Evolutionary conservation across 2,113 vertebrate genomes (phyloP).

Genomic region (Takifugu bimaculatus): DNA sequence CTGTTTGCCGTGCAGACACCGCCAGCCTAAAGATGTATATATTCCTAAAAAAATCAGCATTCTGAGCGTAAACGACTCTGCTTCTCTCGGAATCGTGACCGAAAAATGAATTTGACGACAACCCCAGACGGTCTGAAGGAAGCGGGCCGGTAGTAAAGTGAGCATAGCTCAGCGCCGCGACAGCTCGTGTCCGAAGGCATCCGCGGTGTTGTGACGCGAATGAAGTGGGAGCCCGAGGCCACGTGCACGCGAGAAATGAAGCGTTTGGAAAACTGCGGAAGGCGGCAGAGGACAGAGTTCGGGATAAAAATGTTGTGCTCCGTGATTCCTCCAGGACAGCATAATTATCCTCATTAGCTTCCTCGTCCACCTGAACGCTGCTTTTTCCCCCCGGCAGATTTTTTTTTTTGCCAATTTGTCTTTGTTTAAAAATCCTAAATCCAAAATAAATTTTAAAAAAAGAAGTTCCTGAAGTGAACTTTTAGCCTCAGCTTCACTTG

Average conservation of each 20-base stretch:
- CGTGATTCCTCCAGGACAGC: too few relatives aligned
- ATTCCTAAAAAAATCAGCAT: slow-evolving; percentile 4
- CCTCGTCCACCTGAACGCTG: too few relatives aligned
- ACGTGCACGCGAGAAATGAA: slow-evolving; percentile 32
- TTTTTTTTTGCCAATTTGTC: too few relatives aligned
- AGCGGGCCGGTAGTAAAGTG: slow-evolving; percentile 20
- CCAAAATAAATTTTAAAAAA: too few relatives aligned
- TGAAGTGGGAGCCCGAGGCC: slow-evolving; percentile 46
- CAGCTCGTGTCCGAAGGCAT: slow-evolving; percentile 46
- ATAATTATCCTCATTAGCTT: too few relatives aligned
- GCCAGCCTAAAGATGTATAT: background rate
- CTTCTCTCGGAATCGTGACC: slow-evolving; percentile 36
- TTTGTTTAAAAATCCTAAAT: too few relatives aligned
- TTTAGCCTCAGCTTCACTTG: too few relatives aligned
- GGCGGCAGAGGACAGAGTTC: too few relatives aligned
- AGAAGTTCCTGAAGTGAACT: too few relatives aligned
- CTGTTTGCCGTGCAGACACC: slow-evolving; percentile 16
- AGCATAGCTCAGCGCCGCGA: slow-evolving; percentile 25
- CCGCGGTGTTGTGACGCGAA: slow-evolving; percentile 48
- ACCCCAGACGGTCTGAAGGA: slow-evolving; percentile 22
- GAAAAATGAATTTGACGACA: slow-evolving; percentile 9
- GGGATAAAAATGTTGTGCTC: too few relatives aligned
- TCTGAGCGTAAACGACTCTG: slow-evolving; percentile 31
- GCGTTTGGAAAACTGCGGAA: slow-evolving; percentile 32
- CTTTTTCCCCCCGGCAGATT: too few relatives aligned